Percentiles rank a stretch among this genome's conserved stretches.
Conservation (phyloP, 1,140 invertebrate genomes). For the Lordiphosa mommai region DNA sequence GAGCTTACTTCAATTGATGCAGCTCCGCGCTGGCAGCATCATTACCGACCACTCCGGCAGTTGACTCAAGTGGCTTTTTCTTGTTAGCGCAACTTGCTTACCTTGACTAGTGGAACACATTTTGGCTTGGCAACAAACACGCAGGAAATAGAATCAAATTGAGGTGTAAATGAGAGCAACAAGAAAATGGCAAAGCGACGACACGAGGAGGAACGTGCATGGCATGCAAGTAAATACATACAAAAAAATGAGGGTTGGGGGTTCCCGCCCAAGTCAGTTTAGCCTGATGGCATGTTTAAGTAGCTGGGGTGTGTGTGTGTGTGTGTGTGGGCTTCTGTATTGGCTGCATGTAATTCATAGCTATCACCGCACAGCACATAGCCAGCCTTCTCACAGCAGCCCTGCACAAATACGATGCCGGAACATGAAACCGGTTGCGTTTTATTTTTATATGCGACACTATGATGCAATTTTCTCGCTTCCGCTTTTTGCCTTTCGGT, state of each 20-base stretch:
- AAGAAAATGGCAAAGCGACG: constrained; percentile 37
- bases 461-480: constrained; percentile 74
- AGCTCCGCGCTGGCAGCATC: constrained; percentile 29
- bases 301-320: constrained; percentile 37
- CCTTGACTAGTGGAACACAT: not conserved
- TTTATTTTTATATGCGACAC: constrained; percentile 72
- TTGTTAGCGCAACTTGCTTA: constrained; percentile 10
- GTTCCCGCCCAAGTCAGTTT: constrained; percentile 23
- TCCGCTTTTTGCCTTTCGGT: constrained; percentile 42
- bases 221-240: constrained; percentile 53
- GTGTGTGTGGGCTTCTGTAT: constrained; percentile 41
- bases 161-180: constrained; percentile 72
- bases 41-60: constrained; percentile 47
- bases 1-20: constrained; percentile 27
- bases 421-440: constrained; percentile 60
- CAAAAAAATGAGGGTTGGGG: not conserved
- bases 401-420: constrained; percentile 19
- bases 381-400: not conserved
- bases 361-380: constrained; percentile 48
- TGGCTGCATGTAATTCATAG: constrained; percentile 69
- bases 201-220: constrained; percentile 38
- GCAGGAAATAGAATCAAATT: constrained; percentile 73
- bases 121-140: constrained; percentile 22
- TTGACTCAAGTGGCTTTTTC: constrained; percentile 47
- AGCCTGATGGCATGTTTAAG: constrained; percentile 66